Conservation (phyloP, 1,140 invertebrate species). For the Zaprionus lachaisei region DNA sequence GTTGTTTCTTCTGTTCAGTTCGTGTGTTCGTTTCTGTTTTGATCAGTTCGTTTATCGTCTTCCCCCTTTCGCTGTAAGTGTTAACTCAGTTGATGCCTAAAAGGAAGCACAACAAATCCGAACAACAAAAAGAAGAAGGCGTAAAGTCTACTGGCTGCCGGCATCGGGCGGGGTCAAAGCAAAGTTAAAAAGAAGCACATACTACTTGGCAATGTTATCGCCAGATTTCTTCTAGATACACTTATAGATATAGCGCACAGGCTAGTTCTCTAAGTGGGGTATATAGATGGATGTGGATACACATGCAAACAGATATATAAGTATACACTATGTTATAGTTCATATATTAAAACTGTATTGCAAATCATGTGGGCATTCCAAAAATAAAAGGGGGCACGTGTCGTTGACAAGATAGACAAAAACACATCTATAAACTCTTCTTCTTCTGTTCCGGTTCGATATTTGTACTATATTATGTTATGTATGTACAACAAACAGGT, state of each 20-base stretch:
- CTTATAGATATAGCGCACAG: constrained; percentile 23
- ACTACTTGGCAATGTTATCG: constrained; percentile 20
- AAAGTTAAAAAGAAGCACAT: constrained; percentile 52
- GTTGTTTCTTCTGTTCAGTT: constrained; percentile 11
- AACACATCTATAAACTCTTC: constrained; percentile 16
- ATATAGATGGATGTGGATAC: constrained; percentile 8
- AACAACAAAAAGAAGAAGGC: neutral
- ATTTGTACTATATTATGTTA: constrained; percentile 20
- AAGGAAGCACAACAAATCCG: constrained; percentile 57
- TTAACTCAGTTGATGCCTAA: constrained; percentile 44
- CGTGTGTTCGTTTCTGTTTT: constrained; percentile 46
- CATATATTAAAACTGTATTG: constrained; percentile 15
- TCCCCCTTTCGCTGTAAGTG: constrained; percentile 62
- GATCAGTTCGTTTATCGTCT: constrained; percentile 44
- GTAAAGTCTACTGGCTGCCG: neutral
- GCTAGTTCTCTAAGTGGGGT: constrained; percentile 1
- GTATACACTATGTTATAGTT: constrained; percentile 17
- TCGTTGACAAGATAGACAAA: constrained; percentile 33
- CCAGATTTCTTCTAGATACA: constrained; percentile 17
- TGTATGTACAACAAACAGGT: constrained; percentile 57
- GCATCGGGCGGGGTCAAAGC: constrained; percentile 37
- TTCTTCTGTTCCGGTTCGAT: constrained; percentile 51
- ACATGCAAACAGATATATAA: constrained; percentile 6
- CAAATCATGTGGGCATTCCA: constrained; percentile 58
- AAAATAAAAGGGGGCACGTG: constrained; percentile 73